These are phyloP conservation scores for Hippocampus guttulatus DNA, from an alignment of 2,113 vertebrate species.

Conservation along the genomic window DNA sequence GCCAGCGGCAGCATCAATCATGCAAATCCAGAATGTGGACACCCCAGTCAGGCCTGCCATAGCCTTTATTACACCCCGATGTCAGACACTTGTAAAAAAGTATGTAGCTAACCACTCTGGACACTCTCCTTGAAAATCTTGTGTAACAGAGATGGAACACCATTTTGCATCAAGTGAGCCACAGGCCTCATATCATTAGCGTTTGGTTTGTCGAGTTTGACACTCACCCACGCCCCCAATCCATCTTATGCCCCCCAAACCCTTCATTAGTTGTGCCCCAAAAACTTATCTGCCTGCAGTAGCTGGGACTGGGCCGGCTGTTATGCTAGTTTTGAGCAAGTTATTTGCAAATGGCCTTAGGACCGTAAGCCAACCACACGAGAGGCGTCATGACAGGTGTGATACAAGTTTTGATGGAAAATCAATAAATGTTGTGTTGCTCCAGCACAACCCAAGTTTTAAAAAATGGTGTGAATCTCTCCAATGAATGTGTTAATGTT, in stretches of 20 bases:
- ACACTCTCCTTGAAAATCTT: conserved; percentile 50
- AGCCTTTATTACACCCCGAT: conserved; percentile 49
- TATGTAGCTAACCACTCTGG: conserved; percentile 62
- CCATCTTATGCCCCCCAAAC: not conserved
- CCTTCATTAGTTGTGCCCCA: conserved; percentile 1
- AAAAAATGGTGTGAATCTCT: conserved; percentile 16
- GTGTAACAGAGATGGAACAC: conserved; percentile 62
- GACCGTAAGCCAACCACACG: conserved; percentile 20
- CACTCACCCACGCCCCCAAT: conserved; percentile 13
- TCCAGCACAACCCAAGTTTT: conserved; percentile 15
- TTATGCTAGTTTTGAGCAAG: conserved; percentile 51
- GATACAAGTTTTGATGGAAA: conserved; percentile 53
- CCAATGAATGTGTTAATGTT: not conserved
- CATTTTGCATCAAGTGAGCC: conserved; percentile 26
- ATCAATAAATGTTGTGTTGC: conserved; percentile 30
- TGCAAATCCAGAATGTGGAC: conserved; percentile 62
- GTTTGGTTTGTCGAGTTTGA: conserved; percentile 53
- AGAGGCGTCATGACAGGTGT: conserved; percentile 42
- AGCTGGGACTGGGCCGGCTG: conserved; percentile 51
- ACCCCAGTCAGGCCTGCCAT: conserved; percentile 35
- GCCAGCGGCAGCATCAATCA: conserved; percentile 69
- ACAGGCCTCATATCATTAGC: conserved; percentile 50
- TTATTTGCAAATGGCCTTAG: conserved; percentile 58
- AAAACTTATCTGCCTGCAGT: conserved; percentile 36
- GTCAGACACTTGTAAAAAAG: conserved; percentile 54